These are phyloP conservation scores for Telenomus remus DNA, from an alignment of 1,140 invertebrate species.

Conservation along the genomic window DNA sequence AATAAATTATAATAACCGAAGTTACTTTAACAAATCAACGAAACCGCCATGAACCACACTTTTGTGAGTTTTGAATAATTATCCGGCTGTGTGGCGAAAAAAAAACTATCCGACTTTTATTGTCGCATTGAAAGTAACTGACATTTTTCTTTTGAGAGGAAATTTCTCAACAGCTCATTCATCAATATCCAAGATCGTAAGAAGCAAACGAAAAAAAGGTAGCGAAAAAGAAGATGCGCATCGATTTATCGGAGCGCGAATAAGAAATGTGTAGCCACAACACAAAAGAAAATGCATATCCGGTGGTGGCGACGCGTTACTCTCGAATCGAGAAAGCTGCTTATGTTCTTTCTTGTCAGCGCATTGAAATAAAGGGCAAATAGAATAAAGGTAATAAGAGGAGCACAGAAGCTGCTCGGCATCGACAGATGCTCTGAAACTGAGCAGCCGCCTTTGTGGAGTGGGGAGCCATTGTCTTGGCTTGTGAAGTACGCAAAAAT, in stretches of 20 bases:
- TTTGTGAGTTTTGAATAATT: no score
- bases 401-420: conserved; percentile 11
- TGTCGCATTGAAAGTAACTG: conserved; percentile 3
- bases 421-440: conserved; percentile 58
- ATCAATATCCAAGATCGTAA: conserved; percentile 29
- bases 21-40: no score
- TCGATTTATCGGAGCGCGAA: conserved; percentile 28
- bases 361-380: conserved; percentile 51
- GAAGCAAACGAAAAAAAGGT: conserved; percentile 3
- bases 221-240: conserved; percentile 12
- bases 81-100: no score
- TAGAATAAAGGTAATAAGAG: conserved; percentile 52
- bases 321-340: conserved; percentile 30
- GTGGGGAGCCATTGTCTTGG: conserved; percentile 64
- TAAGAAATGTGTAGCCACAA: conserved; percentile 28
- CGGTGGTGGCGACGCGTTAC: conserved; percentile 3
- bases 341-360: conserved; percentile 28
- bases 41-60: no score
- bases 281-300: conserved; percentile 25
- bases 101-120: no score
- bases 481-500: conserved; percentile 44
- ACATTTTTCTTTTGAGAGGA: conserved; percentile 16
- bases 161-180: conserved; percentile 6
- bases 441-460: conserved; percentile 43
- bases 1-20: background rate